Percentiles rank a stretch among this genome's conserved stretches.
Evolutionary conservation across 1,140 invertebrate genomes (phyloP).

Genomic region (Drosophila saltans): DNA sequence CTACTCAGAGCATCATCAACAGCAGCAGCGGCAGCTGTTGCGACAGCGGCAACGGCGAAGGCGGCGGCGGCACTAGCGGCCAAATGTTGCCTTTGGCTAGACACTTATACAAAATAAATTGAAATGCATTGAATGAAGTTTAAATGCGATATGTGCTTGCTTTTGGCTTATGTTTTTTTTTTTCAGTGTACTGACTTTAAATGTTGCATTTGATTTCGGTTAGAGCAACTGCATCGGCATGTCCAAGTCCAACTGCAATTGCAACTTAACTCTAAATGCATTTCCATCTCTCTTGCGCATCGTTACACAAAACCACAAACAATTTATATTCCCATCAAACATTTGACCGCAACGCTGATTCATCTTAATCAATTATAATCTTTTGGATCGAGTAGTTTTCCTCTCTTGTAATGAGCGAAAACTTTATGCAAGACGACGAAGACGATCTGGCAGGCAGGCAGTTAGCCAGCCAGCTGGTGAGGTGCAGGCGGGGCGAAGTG

Average conservation of each 20-base stretch:
- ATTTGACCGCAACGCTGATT: conserved; percentile 82
- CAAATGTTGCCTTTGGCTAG: conserved; percentile 30
- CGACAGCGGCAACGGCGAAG: conserved; percentile 45
- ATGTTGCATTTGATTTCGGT: conserved; percentile 76
- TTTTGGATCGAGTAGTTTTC: conserved; percentile 66
- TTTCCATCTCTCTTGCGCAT: conserved; percentile 54
- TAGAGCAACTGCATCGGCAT: conserved; percentile 59
- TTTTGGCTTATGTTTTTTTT: background rate
- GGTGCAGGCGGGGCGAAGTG: conserved; percentile 28
- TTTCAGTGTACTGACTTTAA: conserved; percentile 39
- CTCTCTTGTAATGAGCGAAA: conserved; percentile 71
- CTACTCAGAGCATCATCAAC: conserved; percentile 30
- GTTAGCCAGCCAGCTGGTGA: background rate
- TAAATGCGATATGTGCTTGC: background rate
- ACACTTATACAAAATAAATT: conserved; percentile 8
- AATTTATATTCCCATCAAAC: conserved; percentile 83
- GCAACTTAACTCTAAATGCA: conserved; percentile 29
- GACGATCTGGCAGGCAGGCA: background rate
- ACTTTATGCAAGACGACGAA: conserved; percentile 31
- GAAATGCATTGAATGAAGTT: background rate
- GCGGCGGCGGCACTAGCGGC: conserved; percentile 59
- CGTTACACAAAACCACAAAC: conserved; percentile 82
- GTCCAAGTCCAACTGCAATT: conserved; percentile 2
- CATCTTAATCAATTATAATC: conserved; percentile 83
- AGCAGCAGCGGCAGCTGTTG: conserved; percentile 28